Conservation (phyloP, 2,113 vertebrate species). For the Indicator maculatus region DNA sequence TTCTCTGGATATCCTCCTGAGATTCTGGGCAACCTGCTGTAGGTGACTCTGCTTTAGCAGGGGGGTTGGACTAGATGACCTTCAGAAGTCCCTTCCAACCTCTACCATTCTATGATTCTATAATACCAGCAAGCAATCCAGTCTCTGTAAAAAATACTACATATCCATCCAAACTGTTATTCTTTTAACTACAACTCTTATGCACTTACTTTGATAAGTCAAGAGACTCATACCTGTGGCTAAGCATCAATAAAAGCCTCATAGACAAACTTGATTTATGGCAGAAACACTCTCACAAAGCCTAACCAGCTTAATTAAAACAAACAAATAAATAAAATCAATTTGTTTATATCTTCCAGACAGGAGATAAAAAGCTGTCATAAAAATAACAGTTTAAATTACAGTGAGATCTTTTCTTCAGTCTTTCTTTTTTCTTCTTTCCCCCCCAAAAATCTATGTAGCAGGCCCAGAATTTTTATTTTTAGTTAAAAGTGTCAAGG, state of each 20-base stretch:
- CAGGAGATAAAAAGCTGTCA: constrained; percentile 70
- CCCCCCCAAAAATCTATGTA: constrained; percentile 14
- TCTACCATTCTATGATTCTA: too few species aligned
- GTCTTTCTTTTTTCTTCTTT: neutral
- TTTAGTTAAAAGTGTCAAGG: constrained; percentile 38
- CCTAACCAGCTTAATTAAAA: constrained; percentile 72
- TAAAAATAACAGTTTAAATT: constrained; percentile 69
- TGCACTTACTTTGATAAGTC: too few species aligned
- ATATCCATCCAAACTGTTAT: neutral
- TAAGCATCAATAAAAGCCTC: constrained; percentile 45
- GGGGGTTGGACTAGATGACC: too few species aligned
- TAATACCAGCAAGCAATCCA: too few species aligned
- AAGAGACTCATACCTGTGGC: constrained; percentile 48
- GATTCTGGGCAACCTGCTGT: too few species aligned
- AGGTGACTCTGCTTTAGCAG: too few species aligned
- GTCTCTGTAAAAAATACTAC: neutral
- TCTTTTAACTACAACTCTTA: too few species aligned
- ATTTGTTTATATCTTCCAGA: constrained; percentile 70
- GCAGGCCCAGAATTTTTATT: constrained; percentile 22
- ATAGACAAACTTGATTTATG: constrained; percentile 55
- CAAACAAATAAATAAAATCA: neutral
- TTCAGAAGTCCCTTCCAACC: too few species aligned
- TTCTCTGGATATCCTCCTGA: too few species aligned
- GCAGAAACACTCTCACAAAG: constrained; percentile 61
- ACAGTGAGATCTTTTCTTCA: constrained; percentile 36